Conservation (phyloP, 1,140 invertebrate species). For the Augochlora pura region DNA sequence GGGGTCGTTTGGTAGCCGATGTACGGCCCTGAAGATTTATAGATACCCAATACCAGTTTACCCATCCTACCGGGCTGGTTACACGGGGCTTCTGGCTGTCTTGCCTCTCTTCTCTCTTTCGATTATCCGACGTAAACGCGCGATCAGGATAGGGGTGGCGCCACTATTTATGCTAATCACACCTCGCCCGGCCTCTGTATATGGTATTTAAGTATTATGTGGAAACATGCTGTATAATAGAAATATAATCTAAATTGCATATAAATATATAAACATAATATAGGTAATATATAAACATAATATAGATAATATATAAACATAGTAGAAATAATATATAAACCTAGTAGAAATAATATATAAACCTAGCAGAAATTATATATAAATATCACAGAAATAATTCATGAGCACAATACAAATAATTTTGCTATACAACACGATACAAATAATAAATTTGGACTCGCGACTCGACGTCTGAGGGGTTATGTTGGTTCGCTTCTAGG, state of each 20-base stretch:
- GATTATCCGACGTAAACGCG: constrained; percentile 15
- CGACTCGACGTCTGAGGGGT: constrained; percentile 7
- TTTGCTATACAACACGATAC: too few relatives aligned
- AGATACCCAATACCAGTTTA: constrained; percentile 64
- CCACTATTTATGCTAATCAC: constrained; percentile 62
- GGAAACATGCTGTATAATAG: too few relatives aligned
- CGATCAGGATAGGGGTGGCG: constrained; percentile 42
- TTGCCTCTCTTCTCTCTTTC: constrained; percentile 13
- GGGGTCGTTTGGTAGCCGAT: constrained; percentile 71
- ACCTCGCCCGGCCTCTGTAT: constrained; percentile 23
- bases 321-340: too few relatives aligned
- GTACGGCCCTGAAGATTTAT: constrained; percentile 71
- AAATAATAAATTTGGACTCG: neutral
- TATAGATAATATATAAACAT: too few relatives aligned
- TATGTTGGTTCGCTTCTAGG: constrained; percentile 60
- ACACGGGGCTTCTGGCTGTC: constrained; percentile 29
- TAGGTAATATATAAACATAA: too few relatives aligned
- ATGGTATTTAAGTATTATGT: too few relatives aligned
- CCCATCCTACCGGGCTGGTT: constrained; percentile 37
- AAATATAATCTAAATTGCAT: too few relatives aligned
- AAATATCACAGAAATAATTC: too few relatives aligned
- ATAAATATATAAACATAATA: too few relatives aligned
- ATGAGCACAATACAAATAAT: too few relatives aligned
- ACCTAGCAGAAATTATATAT: too few relatives aligned
- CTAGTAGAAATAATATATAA: too few relatives aligned